Evolutionary conservation across 2,888 invertebrate species (phyloP), one percentile per base, ranked within the genome.

Genomic region (Kryphioiulus occultus): DNA sequence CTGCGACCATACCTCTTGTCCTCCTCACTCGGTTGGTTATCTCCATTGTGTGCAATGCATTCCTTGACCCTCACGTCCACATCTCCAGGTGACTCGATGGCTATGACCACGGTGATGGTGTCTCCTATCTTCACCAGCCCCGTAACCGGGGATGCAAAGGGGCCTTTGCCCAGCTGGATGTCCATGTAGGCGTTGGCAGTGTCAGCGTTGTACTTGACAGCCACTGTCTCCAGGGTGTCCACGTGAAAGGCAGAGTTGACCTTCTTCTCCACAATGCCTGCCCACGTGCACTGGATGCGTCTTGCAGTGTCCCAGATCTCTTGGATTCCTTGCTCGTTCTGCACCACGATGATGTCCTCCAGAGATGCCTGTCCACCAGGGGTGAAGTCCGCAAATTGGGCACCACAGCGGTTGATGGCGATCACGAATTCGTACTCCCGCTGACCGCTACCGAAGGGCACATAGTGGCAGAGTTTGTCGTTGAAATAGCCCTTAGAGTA

Each of bases 161-260:
- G 96, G 88, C 96, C 96, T 90, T 94, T 94, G 7, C 96, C 96
- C 47, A 94, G 92, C 92, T 92, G 90, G 88, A 96, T 95, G 89
- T 96, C 96, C 86, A 96, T 92, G 89, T 95, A 94, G 9, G 96
- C 96, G 92, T 95, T 95, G 0, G 96, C 96, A 0, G 96, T 96
- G 89, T 96, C 96, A n/a, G 96, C 96, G 90, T 95, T 95, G 92
- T 96, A 96, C 86, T 96, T 96, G 88, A 96, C 95, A 15, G 95
- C 95, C 90, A 96, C 95, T 91, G 95, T 95, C 90, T 95, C 95
- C 89, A 96, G 92, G 95, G 95, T 95, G 42, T 95, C 96, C 0
- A 96, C 95, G 90, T 95, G 95, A 30, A 96, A 92, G 22, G 95
- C 95, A 0, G 95, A 95, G 0, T 95, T 94, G 86, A 96, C 92